Evolutionary conservation across 2,888 invertebrate genomes (phyloP).

Genomic region (Isotomurus palustris): DNA sequence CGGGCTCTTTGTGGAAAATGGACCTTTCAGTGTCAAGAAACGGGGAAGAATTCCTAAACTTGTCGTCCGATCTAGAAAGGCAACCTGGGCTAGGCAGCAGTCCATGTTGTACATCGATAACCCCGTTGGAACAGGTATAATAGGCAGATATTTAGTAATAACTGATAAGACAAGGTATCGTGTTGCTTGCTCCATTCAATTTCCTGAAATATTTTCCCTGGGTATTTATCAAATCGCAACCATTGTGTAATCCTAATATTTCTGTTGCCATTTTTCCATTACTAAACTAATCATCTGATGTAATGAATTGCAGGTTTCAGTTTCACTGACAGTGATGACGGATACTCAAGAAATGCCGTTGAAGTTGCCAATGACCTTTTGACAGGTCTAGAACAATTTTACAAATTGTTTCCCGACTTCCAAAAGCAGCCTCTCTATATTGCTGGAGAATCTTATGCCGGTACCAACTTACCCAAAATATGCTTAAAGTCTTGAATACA

Average conservation of each 20-base stretch:
- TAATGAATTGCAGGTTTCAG: constrained; percentile 65
- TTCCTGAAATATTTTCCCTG: not conserved
- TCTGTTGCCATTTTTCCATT: not conserved
- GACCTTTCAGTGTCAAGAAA: constrained; percentile 54
- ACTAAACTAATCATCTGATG: not conserved
- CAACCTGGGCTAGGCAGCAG: constrained; percentile 74
- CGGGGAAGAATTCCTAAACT: constrained; percentile 34
- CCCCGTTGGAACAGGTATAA: constrained; percentile 75
- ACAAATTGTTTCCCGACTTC: constrained; percentile 71
- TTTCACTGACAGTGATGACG: constrained; percentile 69
- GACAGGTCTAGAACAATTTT: constrained; percentile 72
- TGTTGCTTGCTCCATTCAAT: too few species aligned
- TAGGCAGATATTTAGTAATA: too few species aligned
- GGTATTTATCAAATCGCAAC: too few species aligned
- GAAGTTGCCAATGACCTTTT: constrained; percentile 77
- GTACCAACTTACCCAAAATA: too few species aligned
- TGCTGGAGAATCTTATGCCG: constrained; percentile 85
- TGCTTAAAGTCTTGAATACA: constrained; percentile 48
- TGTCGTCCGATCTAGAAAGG: constrained; percentile 50
- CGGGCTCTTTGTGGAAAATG: constrained; percentile 59
- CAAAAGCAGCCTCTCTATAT: constrained; percentile 74
- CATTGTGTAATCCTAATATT: too few species aligned
- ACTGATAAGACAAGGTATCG: too few species aligned
- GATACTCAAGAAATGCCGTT: constrained; percentile 73
- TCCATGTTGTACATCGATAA: constrained; percentile 85